phyloP scores from a whole-genome alignment of 2,888 invertebrate genomes.

The Diplazon laetatorius region DNA sequence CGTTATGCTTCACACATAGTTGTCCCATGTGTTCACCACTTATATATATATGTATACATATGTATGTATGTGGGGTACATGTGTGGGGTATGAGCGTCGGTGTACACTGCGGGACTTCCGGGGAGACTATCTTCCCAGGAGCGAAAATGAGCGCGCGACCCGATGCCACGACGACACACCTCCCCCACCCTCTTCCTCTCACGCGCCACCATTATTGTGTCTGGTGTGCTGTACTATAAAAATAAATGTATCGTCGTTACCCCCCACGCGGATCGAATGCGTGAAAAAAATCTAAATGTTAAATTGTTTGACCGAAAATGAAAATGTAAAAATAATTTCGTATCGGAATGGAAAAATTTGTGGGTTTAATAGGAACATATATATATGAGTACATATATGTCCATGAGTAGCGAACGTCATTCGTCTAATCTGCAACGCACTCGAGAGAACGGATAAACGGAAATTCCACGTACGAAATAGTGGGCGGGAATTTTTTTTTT shows the following conservation, averaged over 20 bases:
- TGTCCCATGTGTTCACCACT: not conserved
- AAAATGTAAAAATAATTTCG: not conserved
- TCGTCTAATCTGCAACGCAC: conserved; percentile 16
- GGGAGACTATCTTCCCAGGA: conserved; percentile 62
- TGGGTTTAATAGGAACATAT: no score
- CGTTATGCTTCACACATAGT: conserved; percentile 16
- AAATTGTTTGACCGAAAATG: no score
- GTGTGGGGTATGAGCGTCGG: not conserved
- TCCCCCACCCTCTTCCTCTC: not conserved
- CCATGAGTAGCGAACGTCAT: conserved; percentile 16
- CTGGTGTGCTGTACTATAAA: not conserved
- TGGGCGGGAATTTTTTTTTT: conserved; percentile 48
- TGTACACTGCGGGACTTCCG: conserved; percentile 62
- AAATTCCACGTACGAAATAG: conserved; percentile 56
- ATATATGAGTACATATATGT: no score
- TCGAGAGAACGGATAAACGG: conserved; percentile 28
- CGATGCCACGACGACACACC: conserved; percentile 47
- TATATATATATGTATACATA: conserved; percentile 4
- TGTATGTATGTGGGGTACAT: conserved; percentile 19
- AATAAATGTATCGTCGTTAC: conserved; percentile 5
- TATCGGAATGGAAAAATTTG: no score
- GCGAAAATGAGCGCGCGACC: conserved; percentile 59
- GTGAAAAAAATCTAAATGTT: not conserved
- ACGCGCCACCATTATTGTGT: conserved; percentile 36
- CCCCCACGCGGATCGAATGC: conserved; percentile 19